Evolutionary conservation across 2,888 invertebrate species (phyloP), one percentile per base, ranked within the genome.

Genomic region (Leptopilina drosophilae): DNA sequence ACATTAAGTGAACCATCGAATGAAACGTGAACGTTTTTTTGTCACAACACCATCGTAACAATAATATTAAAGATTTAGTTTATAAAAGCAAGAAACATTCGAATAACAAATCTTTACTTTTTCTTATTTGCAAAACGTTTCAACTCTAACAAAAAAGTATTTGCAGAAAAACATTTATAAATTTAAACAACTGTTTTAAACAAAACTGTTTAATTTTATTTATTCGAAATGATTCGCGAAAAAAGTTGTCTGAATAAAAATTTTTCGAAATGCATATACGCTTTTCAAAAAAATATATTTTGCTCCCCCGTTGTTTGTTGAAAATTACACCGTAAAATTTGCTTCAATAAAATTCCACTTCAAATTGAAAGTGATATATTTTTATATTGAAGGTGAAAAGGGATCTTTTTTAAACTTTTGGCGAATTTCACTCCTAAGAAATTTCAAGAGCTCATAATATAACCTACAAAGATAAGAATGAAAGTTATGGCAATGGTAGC

Each of bases 11-110:
- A 73, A 56, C 53, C 33, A 73, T 56, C 53, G 12, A 73, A 73
- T 73, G 56, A 73, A 73, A 56, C 49, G 73, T 49, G 33, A 73
- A 53, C 33, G 73, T 56, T 56, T 56, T 73, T 56, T 73, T 73
- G 26, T 33, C 9, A 4, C 56, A 73, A 73, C 20, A n/a, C 33
- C 26, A 33, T 20, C n/a, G n/a, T 33, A 73, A 33, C 53, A 73
- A 53, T 73, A 26, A 56, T 73, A 56, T 26, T 56, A 5, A 8
- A 33, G 56, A 73, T 73, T 73, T n/a, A 73, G 9, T 46, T 9
- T 46, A 26, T 8, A 73, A 14, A 73, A 53, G 20, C 20, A 20
- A 12, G 53, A 26, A 20, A 53, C 26, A 53, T 73, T 73, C 8
- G 20, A 20, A 49, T 53, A 26, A 73, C n/a, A 5, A 56, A 53